Evolutionary conservation across 2,797 vertebrate species (phyloP).

Genomic region (Thunnus albacares): DNA sequence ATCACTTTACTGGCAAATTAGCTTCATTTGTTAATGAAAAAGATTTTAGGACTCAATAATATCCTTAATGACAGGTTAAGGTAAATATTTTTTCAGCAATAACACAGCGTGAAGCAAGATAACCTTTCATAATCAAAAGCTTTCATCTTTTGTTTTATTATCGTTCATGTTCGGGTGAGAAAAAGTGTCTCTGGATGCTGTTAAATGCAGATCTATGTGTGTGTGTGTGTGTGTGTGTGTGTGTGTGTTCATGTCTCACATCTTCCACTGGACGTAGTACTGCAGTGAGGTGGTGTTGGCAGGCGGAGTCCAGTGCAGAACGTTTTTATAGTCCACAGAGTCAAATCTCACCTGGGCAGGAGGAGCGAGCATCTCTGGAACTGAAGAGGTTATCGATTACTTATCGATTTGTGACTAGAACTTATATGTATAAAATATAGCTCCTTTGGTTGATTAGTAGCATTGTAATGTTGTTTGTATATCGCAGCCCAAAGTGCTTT

Average conservation of each 20-base stretch:
- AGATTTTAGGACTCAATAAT: no score
- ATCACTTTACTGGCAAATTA: no score
- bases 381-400: constrained; percentile 13
- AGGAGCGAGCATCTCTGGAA: constrained; percentile 49
- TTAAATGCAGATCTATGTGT: background rate
- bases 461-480: background rate
- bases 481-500: background rate
- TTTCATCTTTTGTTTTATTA: no score
- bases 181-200: no score
- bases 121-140: no score
- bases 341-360: constrained; percentile 76
- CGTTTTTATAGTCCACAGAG: constrained; percentile 83
- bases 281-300: constrained; percentile 49
- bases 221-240: constrained; percentile 18
- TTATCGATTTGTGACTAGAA: background rate
- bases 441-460: background rate
- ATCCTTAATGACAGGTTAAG: no score
- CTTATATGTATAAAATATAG: background rate
- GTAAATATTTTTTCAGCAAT: no score
- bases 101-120: no score
- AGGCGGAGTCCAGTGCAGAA: constrained; percentile 76
- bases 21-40: no score
- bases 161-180: no score
- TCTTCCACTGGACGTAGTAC: constrained; percentile 86
- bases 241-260: constrained; percentile 77